Evolutionary conservation across 2,113 vertebrate species (phyloP), one percentile per base, ranked within the genome.

Genomic region (Gambusia holbrooki): DNA sequence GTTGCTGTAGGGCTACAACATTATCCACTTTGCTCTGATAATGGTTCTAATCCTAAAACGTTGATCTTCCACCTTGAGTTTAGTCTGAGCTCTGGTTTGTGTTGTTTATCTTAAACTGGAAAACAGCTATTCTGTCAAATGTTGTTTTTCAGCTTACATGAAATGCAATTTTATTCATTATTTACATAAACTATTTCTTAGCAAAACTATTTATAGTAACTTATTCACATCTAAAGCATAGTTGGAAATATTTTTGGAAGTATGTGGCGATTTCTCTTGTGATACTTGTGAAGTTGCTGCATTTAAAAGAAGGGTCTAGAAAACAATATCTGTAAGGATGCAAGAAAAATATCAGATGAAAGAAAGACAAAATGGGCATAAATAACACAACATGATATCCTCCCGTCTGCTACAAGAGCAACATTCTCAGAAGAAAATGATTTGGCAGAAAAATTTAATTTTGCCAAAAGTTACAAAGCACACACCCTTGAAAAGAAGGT

Each of bases 361-460:
- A 58, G 48, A 10, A 27, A 66, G 33, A 37, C 25, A 40, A 66
- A 62, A 66, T 14, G 33, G 14, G 13, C 11, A 66, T 14, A 11
- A 25, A 40, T 17, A 0, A 27, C 11, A 65, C 22, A 25, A 22
- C 22, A 65, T 40, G 12, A 13, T 8, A 63, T 63, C 17, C 29
- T 22, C 25, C 15, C 15, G 7, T 42, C 35, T 37, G 35, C 33
- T 37, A 13, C 33, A n/a, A 35, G 25, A 66, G 35, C 35, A 42
- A 33, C 2, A n/a, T 37, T 63, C 76, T 77, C 73, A 29, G 51
- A 60, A 73, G 78, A 79, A 73, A 76, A 42, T 71, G 65, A 79
- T 76, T 70, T 1, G 22, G 69, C 35, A 67, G 12, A 79, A 45
- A 84, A 76, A 76, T 42, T 40, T 54, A 80, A 73, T 74, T 62